Conservation (phyloP, 1,140 invertebrate genomes). For the Liolophura sinensis region DNA sequence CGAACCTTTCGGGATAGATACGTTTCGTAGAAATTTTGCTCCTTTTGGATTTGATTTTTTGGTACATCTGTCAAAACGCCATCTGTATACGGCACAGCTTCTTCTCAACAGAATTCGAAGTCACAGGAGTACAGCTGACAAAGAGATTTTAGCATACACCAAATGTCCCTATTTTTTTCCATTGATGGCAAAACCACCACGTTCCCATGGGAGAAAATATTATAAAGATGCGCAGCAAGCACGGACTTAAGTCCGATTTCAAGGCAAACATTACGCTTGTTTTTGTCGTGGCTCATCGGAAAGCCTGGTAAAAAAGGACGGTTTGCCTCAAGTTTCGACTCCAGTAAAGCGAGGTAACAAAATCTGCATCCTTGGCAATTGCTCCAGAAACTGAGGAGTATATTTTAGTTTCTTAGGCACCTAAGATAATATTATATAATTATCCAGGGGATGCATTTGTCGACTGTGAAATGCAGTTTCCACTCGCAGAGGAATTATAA, state of each 20-base stretch:
- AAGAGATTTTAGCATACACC: slow-evolving; percentile 14
- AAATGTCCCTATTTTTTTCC: slow-evolving; percentile 22
- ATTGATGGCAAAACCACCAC: slow-evolving; percentile 25
- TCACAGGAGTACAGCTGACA: slow-evolving; percentile 15
- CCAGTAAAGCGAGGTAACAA: slow-evolving; percentile 25
- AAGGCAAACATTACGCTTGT: slow-evolving; percentile 27
- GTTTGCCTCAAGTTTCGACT: slow-evolving; percentile 27
- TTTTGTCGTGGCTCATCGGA: slow-evolving; percentile 11
- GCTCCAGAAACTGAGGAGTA: slow-evolving; percentile 32
- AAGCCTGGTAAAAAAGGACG: slow-evolving; percentile 24
- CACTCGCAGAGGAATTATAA: slow-evolving; percentile 18
- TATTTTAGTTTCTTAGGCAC: too few species aligned
- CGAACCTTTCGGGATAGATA: slow-evolving; percentile 5
- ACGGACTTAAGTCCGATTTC: slow-evolving; percentile 40
- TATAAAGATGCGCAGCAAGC: slow-evolving; percentile 21
- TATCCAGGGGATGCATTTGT: slow-evolving; percentile 17
- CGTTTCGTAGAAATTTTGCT: slow-evolving; percentile 6
- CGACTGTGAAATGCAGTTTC: slow-evolving; percentile 36
- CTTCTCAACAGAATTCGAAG: slow-evolving; percentile 18
- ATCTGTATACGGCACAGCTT: slow-evolving; percentile 5
- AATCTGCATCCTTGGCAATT: neutral
- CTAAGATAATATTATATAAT: slow-evolving; percentile 5
- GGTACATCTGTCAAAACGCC: slow-evolving; percentile 14
- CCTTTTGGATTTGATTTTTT: slow-evolving; percentile 18
- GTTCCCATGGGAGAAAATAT: slow-evolving; percentile 21